Evolutionary conservation across 2,888 invertebrate genomes (phyloP), one percentile per base, ranked within the genome.

Genomic region (Stenurella melanura): DNA sequence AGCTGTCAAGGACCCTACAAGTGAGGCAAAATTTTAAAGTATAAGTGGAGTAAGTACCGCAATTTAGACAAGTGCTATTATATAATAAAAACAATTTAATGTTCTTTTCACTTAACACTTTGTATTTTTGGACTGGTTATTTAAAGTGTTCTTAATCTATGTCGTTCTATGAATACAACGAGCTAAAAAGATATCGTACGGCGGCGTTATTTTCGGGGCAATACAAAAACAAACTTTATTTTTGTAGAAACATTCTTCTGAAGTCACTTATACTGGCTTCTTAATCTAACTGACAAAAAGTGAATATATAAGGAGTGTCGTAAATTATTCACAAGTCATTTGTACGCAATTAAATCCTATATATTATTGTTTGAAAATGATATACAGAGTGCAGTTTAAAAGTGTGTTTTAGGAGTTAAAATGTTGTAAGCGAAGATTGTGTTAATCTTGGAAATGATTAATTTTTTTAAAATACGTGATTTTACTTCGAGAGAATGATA

Each of bases 21-120:
- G 58, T 19, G 63, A 63, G 30, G 61, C 18, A 42, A 64, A 34
- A 64, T 64, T 64, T 42, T 42, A 18, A 15, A 34, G 64, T 11
- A 3, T 64, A 64, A 64, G 64, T 64, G 38, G 30, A 64, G 64
- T 64, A 18, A 42, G 38, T 38, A 42, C 64, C 18, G 71, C 75
- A 69, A 75, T 79, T 77, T 72, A 73, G 66, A 42, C 73, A 64
- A 77, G 77, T 77, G 78, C 73, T 75, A 80, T 81, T 81, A 81
- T 78, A 74, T 76, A 79, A 79, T 78, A 79, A 79, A 81, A 81
- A 79, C 77, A 78, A 78, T 78, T 81, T 81, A 78, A 76, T 78
- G 76, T 68, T 77, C 78, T 78, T 79, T 79, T 79, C 77, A 79
- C 73, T 80, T 78, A 73, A 60, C 79, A 73, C 79, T 74, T 78